These are phyloP conservation scores for Elephas maximus DNA, from an alignment of 2,113 vertebrate species.

Conservation along the genomic window DNA sequence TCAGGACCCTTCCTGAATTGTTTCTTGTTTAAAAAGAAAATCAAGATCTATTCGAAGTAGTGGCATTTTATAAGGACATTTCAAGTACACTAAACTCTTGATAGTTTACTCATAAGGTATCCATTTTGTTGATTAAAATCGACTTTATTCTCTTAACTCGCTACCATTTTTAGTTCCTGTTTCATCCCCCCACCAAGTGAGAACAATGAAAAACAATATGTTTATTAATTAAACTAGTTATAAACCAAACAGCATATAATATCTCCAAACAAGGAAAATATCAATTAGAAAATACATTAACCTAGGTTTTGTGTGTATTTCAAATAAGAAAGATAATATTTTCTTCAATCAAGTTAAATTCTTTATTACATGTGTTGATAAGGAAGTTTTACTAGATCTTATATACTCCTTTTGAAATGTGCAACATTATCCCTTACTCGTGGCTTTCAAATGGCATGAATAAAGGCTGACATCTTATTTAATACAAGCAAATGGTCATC, in stretches of 20 bases:
- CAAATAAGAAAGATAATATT: background rate
- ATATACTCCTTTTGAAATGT: background rate
- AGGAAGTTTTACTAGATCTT: background rate
- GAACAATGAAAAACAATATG: background rate
- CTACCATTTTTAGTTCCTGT: background rate
- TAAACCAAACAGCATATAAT: conserved; percentile 2
- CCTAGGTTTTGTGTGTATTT: background rate
- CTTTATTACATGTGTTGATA: background rate
- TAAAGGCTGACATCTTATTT: conserved; percentile 7
- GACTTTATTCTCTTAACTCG: background rate
- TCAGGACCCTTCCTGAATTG: conserved; percentile 40
- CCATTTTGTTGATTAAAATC: conserved; percentile 19
- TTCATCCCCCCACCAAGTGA: background rate
- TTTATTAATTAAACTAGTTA: conserved; percentile 12
- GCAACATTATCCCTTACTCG: conserved; percentile 19
- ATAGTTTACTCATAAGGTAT: background rate
- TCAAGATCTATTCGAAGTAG: conserved; percentile 65
- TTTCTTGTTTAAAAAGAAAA: conserved; percentile 78
- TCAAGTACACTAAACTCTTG: conserved; percentile 45
- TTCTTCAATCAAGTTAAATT: conserved; percentile 32
- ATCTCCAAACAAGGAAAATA: conserved; percentile 41
- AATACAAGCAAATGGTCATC: background rate
- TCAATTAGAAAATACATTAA: conserved; percentile 25
- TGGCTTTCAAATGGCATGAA: conserved; percentile 41
- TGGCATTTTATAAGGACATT: conserved; percentile 68